Percentiles rank a stretch among this genome's conserved stretches.
Conservation (phyloP, 2,888 invertebrate genomes). For the Bhutanitis thaidina region DNA sequence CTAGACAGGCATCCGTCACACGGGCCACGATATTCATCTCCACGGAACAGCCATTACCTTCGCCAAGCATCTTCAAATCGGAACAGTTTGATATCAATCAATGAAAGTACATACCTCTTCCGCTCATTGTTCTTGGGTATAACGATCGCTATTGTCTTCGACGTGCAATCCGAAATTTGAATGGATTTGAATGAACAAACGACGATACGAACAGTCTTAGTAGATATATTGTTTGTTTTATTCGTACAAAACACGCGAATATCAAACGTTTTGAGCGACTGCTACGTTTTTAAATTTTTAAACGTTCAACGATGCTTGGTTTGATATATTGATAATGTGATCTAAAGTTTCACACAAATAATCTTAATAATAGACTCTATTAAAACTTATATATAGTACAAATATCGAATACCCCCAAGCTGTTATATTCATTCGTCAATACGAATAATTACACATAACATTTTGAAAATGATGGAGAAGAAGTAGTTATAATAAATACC, state of each 20-base stretch:
- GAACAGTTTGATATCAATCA: slow-evolving; percentile 52
- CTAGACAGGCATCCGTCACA: slow-evolving; percentile 35
- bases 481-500: too few relatives aligned
- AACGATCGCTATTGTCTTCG: slow-evolving; percentile 44
- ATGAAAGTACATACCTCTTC: slow-evolving; percentile 56
- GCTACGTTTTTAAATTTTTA: too few relatives aligned
- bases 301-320: too few relatives aligned
- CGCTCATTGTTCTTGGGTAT: slow-evolving; percentile 56
- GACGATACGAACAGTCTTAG: slow-evolving; percentile 8
- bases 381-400: too few relatives aligned
- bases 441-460: too few relatives aligned
- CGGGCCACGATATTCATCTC: slow-evolving; percentile 40
- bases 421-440: too few relatives aligned
- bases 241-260: not conserved
- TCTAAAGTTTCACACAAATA: too few relatives aligned
- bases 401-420: too few relatives aligned
- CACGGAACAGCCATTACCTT: slow-evolving; percentile 48
- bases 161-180: slow-evolving; percentile 35
- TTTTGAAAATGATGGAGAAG: too few relatives aligned
- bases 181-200: slow-evolving; percentile 28
- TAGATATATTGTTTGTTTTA: slow-evolving; percentile 11
- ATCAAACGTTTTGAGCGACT: too few relatives aligned
- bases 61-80: slow-evolving; percentile 45
- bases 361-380: too few relatives aligned
- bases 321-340: too few relatives aligned